Evolutionary conservation across 1,140 invertebrate species (phyloP), one percentile per base, ranked within the genome.

Genomic region (Lepidurus arcticus): DNA sequence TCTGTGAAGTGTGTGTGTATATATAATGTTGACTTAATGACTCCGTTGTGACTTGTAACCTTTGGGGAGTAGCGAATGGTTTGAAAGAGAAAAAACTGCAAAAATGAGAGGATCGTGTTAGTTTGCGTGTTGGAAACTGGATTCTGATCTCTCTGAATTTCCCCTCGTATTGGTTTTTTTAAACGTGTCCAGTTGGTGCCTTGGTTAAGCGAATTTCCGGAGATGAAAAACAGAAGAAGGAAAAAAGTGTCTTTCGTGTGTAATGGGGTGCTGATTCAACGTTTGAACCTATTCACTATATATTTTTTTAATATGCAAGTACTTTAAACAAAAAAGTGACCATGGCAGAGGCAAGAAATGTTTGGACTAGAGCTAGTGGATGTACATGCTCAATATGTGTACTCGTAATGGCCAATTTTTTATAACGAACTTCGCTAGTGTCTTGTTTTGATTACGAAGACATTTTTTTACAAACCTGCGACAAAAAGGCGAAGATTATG

Each of bases 341-440:
- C 53, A 65, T 65, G 53, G 21, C 53, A 65, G 21, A 21, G 21
- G 53, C 16, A 16, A 11, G 21, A 3, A 65, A 65, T 21, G 53
- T 65, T 65, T 65, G 53, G 53, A 65, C 16, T 65, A 65, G 53
- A 65, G 21, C 53, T n/a, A 65, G n/a, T 21, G 4, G 53, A 21
- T 65, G 53, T 65, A 65, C 53, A 65, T 65, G 53, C 53, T 65
- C 53, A 65, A 65, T 65, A 65, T 65, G 13, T 65, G 53, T 65
- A 65, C 53, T 21, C 53, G 53, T 65, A 65, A 65, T 21, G 53
- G 53, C 53, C 53, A 65, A 65, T 65, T 65, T 65, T 65, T 11
- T 13, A 16, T 13, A 65, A 21, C 16, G 5, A 13, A n/a, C 21
- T 65, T 65, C 21, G 1, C 53, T 65, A 65, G 21, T 65, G 53